phyloP scores from a whole-genome alignment of 2,113 vertebrate species.

The Ammodramus savannarum region DNA sequence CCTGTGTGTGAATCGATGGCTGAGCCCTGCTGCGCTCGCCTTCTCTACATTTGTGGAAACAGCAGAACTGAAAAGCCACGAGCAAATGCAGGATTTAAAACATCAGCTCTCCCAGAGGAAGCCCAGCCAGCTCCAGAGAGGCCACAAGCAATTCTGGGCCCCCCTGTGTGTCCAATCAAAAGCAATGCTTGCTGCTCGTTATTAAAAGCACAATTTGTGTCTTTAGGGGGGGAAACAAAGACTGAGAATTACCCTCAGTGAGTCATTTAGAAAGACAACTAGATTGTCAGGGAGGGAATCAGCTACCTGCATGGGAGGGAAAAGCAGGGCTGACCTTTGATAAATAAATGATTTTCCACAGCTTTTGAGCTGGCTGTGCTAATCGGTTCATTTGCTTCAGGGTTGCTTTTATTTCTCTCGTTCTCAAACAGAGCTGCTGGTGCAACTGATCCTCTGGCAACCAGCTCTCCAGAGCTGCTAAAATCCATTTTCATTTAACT shows the following conservation, averaged over 20 bases:
- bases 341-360: background rate
- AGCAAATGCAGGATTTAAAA: conserved; percentile 15
- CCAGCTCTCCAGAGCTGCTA: background rate
- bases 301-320: background rate
- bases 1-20: background rate
- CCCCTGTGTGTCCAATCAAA: conserved; percentile 18
- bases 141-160: background rate
- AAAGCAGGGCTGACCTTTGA: background rate
- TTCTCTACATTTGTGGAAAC: background rate
- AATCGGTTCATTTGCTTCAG: background rate
- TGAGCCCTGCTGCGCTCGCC: background rate
- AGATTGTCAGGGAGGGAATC: background rate
- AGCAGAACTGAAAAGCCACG: background rate
- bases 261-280: conserved; percentile 10
- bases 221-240: background rate
- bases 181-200: background rate
- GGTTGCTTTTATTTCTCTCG: background rate
- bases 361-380: background rate
- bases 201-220: conserved; percentile 29
- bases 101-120: background rate
- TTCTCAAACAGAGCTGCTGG: background rate
- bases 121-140: background rate
- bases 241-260: background rate
- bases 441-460: background rate
- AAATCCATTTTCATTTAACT: background rate